Evolutionary conservation across 2,797 vertebrate species (phyloP), one percentile per base, ranked within the genome.

Genomic region (Peromyscus aztecus): DNA sequence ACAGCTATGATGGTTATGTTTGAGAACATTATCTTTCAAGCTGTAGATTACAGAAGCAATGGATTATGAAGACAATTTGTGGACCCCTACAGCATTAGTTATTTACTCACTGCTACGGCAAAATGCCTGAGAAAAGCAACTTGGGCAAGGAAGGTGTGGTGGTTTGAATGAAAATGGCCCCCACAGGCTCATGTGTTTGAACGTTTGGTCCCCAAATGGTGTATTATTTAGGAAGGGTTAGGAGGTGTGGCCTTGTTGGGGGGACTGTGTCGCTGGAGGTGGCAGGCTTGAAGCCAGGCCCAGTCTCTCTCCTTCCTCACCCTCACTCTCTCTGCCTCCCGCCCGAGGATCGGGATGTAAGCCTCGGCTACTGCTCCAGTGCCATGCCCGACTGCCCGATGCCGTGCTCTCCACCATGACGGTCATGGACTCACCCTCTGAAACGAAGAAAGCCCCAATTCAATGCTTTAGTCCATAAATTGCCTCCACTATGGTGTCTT

Each of bases 11-110:
- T 21, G 71, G 24, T 69, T 92, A 63, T 8, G 91, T 43, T 61
- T 80, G 9, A 90, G 23, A 91, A 59, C 21, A 91, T 31, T 94
- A 86, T 94, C 97, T 89, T 97, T 80, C 34, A 94, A 94, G 90
- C 55, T 24, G 2, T 19, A 92, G 67, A 12, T 90, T 71, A 96
- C 34, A 95, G 69, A 95, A 85, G 85, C 34, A 92, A 29, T 46
- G 31, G 61, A 94, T 81, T 94, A 95, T 71, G n/a, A 96, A 84
- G 27, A 55, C 93, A 82, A 86, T 89, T 90, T 77, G 43, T 89
- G 65, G 69, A 46, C 61, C 73, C 65, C 65, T 40, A 59, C 40
- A 40, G 16, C 31, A 76, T 43, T 37, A 3, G 16, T 43, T 75
- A 59, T 37, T 46, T 59, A 27, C 37, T 76, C 17, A 8, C 40